Base-by-base conservation (phyloP, 1,140 invertebrate species). In the Proctacanthus coquilletti region DNA sequence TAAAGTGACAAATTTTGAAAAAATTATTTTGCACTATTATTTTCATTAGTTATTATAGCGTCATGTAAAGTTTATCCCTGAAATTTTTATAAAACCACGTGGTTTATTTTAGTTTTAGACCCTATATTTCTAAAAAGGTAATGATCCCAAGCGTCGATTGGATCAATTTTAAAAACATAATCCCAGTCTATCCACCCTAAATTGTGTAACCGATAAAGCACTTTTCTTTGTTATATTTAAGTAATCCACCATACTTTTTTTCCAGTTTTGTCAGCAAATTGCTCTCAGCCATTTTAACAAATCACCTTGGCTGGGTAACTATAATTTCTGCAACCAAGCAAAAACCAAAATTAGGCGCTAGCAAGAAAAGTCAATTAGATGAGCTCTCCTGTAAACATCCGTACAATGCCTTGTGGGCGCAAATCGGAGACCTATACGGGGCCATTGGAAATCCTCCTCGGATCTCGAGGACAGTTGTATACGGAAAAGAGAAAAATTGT, bases 251-350 rank as follows among this genome's bases (percentile, higher is more conserved):
- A n/a, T n/a, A n/a, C n/a, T n/a, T 27, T 17, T 4, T 39, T 72
- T 71, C 39, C 67, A 93, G 87, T 66, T 93, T 93, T 63, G 69
- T 92, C 38, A 91, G 85, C 54, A 88, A 83, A 11, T 65, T 92
- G 36, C 56, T 92, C 17, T 92, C 85, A 4, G 83, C 84, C 39
- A 78, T 92, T 18, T 61, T 92, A 31, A 91, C 84, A 0, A 74
- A 91, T 63, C 88, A 93, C 60, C 68, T 91, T 14, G 84, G 85
- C 2, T 92, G 87, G 88, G 84, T 91, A 34, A 72, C 79, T 17
- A 87, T 83, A 0, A 75, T 86, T 10, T 52, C 56, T 2, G 50
- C 56, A 10, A 38, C 41, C 5, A 36, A 25, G 8, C n/a, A n/a
- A n/a, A n/a, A n/a, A n/a, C n/a, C n/a, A n/a, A n/a, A n/a, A n/a